phyloP scores from a whole-genome alignment of 1,140 invertebrate species.

The Armadillidium nasatum region DNA sequence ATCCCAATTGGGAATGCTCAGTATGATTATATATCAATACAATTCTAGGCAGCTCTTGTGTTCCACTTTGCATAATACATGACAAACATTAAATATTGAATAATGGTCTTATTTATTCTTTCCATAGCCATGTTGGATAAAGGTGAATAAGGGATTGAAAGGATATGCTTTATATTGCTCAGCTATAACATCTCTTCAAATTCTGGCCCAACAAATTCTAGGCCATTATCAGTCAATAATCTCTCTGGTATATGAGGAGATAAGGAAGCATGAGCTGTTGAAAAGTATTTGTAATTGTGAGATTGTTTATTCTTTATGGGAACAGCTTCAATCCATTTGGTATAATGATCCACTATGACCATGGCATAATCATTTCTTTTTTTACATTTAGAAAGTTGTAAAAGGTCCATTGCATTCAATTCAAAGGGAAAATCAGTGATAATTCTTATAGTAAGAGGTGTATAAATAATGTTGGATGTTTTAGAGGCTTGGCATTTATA shows the following conservation, averaged over 20 bases:
- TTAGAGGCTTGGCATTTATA: too few species aligned
- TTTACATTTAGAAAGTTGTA: not conserved
- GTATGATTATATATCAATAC: conserved; percentile 10
- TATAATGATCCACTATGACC: conserved; percentile 8
- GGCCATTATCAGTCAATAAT: conserved; percentile 11
- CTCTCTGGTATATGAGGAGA: not conserved
- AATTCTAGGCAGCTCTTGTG: not conserved
- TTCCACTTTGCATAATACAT: not conserved
- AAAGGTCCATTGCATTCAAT: conserved; percentile 7
- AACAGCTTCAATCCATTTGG: conserved; percentile 18
- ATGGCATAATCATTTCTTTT: not conserved
- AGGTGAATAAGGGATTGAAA: not conserved
- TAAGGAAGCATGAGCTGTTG: not conserved
- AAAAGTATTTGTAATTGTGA: not conserved
- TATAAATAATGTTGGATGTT: too few species aligned
- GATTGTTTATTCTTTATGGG: not conserved
- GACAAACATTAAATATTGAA: not conserved
- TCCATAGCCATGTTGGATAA: conserved; percentile 2
- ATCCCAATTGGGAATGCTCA: not conserved
- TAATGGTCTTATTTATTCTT: not conserved
- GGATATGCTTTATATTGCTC: not conserved
- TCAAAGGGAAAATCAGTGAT: conserved; percentile 7
- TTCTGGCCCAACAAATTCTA: not conserved
- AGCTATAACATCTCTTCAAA: not conserved
- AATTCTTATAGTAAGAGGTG: not conserved